phyloP scores from a whole-genome alignment of 2,113 vertebrate genomes.

The Eolophus roseicapilla region DNA sequence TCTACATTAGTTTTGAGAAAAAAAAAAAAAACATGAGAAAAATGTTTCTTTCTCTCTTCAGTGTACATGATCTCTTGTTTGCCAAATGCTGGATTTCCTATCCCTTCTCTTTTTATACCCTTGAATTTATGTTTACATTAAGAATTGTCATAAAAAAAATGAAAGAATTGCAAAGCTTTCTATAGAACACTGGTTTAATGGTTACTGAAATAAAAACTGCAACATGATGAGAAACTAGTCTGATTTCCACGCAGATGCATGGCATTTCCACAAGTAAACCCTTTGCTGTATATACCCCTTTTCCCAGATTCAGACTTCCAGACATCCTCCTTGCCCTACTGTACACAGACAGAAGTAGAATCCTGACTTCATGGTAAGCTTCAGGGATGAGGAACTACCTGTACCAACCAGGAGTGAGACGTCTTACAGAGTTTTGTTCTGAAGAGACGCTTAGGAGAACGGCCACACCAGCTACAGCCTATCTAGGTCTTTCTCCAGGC shows the following conservation, averaged over 20 bases:
- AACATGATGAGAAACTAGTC: neutral
- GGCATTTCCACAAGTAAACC: neutral
- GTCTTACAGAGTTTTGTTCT: neutral
- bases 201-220: neutral
- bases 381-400: neutral
- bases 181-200: neutral
- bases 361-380: neutral
- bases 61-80: neutral
- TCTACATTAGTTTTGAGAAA: neutral
- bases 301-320: neutral
- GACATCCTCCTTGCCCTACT: neutral
- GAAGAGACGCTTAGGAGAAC: neutral
- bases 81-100: neutral
- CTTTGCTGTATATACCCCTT: neutral
- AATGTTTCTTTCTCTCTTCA: neutral
- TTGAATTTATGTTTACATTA: neutral
- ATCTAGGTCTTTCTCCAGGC: neutral
- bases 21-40: neutral
- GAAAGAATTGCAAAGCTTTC: neutral
- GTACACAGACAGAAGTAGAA: rapidly evolving
- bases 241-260: neutral
- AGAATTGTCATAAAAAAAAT: neutral
- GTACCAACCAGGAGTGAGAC: neutral
- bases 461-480: neutral
- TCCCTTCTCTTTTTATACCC: neutral